Evolutionary conservation across 1,140 invertebrate genomes (phyloP).

Genomic region (Sminthurinus signatus): DNA sequence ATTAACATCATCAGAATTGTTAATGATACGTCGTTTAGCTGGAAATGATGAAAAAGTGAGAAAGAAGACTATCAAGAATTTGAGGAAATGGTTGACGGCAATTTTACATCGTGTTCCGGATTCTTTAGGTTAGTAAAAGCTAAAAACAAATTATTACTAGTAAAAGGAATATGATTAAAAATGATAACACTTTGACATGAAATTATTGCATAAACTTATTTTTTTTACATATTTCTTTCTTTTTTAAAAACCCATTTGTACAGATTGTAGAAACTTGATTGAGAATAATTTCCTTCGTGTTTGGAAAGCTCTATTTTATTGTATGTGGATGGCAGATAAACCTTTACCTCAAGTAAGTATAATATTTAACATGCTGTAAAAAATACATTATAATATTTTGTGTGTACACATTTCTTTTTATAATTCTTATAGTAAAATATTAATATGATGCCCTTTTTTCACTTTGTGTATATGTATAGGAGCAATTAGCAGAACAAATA

Average conservation of each 20-base stretch:
- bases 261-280: conserved; percentile 55
- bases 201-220: too few relatives aligned
- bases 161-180: conserved; percentile 61
- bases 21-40: conserved; percentile 63
- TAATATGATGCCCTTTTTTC: background rate
- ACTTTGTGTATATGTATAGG: conserved; percentile 59
- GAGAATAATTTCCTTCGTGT: conserved; percentile 73
- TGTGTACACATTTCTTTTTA: too few relatives aligned
- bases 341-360: conserved; percentile 62
- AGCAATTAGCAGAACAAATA: conserved; percentile 73
- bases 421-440: too few relatives aligned
- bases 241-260: background rate
- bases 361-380: too few relatives aligned
- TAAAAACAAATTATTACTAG: conserved; percentile 12
- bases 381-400: too few relatives aligned
- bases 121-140: conserved; percentile 26
- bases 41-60: conserved; percentile 62
- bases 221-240: too few relatives aligned
- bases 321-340: conserved; percentile 95
- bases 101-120: conserved; percentile 47
- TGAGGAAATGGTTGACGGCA: conserved; percentile 61
- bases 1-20: conserved; percentile 50
- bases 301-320: conserved; percentile 92
- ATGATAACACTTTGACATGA: too few relatives aligned
- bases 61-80: conserved; percentile 60